Base-by-base conservation (phyloP, 2,113 vertebrate species). In the Ctenomys sociabilis region DNA sequence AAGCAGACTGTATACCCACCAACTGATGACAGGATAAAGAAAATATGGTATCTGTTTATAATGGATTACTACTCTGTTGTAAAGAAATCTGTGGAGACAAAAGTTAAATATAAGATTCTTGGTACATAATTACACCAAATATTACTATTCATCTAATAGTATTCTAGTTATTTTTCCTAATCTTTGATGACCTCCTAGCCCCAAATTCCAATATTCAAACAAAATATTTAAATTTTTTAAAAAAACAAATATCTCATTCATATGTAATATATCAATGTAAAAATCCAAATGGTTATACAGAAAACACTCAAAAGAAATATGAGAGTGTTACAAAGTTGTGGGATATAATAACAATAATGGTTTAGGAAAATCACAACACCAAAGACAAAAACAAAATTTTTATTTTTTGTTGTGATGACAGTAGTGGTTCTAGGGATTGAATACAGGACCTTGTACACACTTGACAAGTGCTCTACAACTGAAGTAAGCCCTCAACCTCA, bases 161-260 rank as follows among this genome's bases (percentile, higher is more conserved):
- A 45, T 73, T 85, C 26, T 64, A 89, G 45, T 88, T 91, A 35
- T 49, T 95, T 85, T 78, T 78, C n/a, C 14, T 85, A 43, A 32
- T 80, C n/a, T 75, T 32, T 75, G 14, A 54, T 70, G 26, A 85
- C 4, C 17, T 70, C 61, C 1, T 45, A 7, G n/a, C 43, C 43
- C 54, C 35, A 54, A 84, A 88, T 87, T 86, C 17, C 63, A 88
- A 64, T 37, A 73, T 73, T 75, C 22, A 45, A 75, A 26, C 72
- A 75, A 43, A 75, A 43, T 14, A 45, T 75, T 75, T 73, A 28
- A 43, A 28, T 28, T 40, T 12, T 75, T 43, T 43, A 43, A 4
- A 77, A 95, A 73, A 85, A 84, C 43, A 80, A 94, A 83, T 84
- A 63, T 32, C 24, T 43, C 73, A 37, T 68, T 63, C 32, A 37